phyloP scores from a whole-genome alignment of 1,140 invertebrate species.

The Phortica variegata region DNA sequence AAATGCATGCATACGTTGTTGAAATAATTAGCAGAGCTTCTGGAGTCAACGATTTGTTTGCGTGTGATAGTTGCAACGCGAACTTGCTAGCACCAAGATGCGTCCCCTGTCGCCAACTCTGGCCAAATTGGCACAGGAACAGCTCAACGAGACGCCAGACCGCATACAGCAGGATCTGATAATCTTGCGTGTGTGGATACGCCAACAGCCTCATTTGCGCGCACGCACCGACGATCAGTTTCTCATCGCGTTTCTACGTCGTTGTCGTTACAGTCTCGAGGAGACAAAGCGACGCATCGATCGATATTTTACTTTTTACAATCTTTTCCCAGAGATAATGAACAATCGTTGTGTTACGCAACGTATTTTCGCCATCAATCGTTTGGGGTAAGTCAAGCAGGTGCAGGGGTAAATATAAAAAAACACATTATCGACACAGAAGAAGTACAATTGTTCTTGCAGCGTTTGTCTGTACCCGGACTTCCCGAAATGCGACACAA shows the following conservation, averaged over 20 bases:
- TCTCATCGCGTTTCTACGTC: conserved; percentile 64
- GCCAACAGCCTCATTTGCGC: conserved; percentile 65
- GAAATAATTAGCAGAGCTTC: conserved; percentile 2
- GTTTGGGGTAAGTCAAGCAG: conserved; percentile 56
- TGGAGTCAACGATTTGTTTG: not conserved
- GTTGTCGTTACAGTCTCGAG: conserved; percentile 69
- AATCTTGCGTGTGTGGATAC: conserved; percentile 66
- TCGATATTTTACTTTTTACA: conserved; percentile 64
- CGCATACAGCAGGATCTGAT: conserved; percentile 61
- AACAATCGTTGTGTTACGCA: conserved; percentile 46
- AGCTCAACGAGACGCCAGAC: conserved; percentile 65
- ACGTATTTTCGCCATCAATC: conserved; percentile 58
- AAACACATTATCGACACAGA: not conserved
- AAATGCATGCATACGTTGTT: conserved; percentile 5
- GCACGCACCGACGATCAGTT: conserved; percentile 62
- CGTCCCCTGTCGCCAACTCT: conserved; percentile 56
- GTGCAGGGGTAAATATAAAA: not conserved
- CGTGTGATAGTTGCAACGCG: conserved; percentile 20
- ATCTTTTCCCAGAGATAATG: conserved; percentile 62
- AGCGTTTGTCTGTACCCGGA: conserved; percentile 45
- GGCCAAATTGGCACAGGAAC: conserved; percentile 59
- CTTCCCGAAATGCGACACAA: conserved; percentile 52
- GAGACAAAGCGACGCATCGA: conserved; percentile 67
- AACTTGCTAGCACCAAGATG: conserved; percentile 25
- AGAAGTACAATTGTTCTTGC: not conserved